phyloP scores from a whole-genome alignment of 2,888 invertebrate genomes.

The Polyploca ridens region DNA sequence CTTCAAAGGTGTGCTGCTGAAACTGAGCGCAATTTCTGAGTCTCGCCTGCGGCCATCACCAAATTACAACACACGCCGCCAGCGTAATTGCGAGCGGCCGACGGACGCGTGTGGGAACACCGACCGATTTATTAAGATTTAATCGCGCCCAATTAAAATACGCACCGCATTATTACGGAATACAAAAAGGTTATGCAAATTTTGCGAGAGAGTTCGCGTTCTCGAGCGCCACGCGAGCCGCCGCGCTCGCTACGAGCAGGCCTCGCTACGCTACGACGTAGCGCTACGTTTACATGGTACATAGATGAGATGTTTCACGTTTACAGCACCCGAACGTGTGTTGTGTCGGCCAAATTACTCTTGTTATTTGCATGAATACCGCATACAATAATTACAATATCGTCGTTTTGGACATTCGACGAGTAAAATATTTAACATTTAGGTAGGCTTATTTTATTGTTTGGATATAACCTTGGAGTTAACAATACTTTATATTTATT shows the following conservation, averaged over 20 bases:
- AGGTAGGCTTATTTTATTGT: too few species aligned
- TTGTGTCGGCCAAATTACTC: too few species aligned
- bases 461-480: too few species aligned
- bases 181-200: constrained; percentile 73
- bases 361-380: too few species aligned
- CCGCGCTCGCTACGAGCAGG: constrained; percentile 40
- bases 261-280: constrained; percentile 11
- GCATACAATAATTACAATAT: neutral
- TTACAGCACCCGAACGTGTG: neutral
- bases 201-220: constrained; percentile 33
- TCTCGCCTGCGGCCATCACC: constrained; percentile 69
- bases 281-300: constrained; percentile 45
- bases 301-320: neutral
- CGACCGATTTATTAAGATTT: constrained; percentile 81
- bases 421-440: too few species aligned
- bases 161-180: constrained; percentile 70
- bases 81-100: constrained; percentile 70
- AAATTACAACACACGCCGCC: constrained; percentile 74
- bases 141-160: constrained; percentile 80
- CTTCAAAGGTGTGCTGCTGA: constrained; percentile 56
- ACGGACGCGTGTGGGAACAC: constrained; percentile 73
- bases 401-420: too few species aligned
- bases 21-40: constrained; percentile 70
- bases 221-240: constrained; percentile 44
- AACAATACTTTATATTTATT: neutral